These are phyloP conservation scores for Pogonophryne albipinna DNA, from an alignment of 2,797 vertebrate species.

Conservation along the genomic window DNA sequence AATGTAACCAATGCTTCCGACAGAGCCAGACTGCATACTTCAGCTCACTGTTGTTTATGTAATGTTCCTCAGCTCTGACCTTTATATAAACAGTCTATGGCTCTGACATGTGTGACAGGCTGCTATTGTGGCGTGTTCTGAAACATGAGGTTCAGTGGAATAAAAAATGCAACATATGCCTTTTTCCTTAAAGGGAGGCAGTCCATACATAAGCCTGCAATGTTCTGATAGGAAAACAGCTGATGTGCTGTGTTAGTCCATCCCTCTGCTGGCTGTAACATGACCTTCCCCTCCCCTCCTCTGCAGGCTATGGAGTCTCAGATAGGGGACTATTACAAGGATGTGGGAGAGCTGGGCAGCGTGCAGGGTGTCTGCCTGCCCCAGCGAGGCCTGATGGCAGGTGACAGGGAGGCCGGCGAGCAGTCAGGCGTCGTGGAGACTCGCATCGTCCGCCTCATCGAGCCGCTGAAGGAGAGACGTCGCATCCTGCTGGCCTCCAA, in stretches of 20 bases:
- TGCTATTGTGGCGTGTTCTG: constrained; percentile 12
- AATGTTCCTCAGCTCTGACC: constrained; percentile 30
- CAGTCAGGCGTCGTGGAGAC: constrained; percentile 88
- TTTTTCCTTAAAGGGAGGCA: constrained; percentile 33
- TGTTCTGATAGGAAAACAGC: constrained; percentile 46
- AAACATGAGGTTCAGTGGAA: constrained; percentile 45
- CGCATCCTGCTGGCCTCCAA: constrained; percentile 94
- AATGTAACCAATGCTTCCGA: constrained; percentile 34
- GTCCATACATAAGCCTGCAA: constrained; percentile 57
- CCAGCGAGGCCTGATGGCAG: constrained; percentile 82
- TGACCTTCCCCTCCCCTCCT: constrained; percentile 48
- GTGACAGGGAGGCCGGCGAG: constrained; percentile 82
- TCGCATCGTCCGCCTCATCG: constrained; percentile 92
- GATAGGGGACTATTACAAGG: constrained; percentile 92
- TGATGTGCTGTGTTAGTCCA: constrained; percentile 44
- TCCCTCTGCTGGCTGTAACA: constrained; percentile 51
- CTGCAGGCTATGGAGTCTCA: constrained; percentile 93
- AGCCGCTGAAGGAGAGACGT: constrained; percentile 93
- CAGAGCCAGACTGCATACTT: constrained; percentile 42
- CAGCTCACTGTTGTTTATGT: constrained; percentile 50
- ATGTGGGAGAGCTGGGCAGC: constrained; percentile 89
- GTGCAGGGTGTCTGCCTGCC: constrained; percentile 86
- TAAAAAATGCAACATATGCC: constrained; percentile 55
- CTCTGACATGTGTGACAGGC: constrained; percentile 30
- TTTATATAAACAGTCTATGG: constrained; percentile 16